Conservation (phyloP, 1,140 invertebrate genomes). For the Zaprionus taronus region DNA sequence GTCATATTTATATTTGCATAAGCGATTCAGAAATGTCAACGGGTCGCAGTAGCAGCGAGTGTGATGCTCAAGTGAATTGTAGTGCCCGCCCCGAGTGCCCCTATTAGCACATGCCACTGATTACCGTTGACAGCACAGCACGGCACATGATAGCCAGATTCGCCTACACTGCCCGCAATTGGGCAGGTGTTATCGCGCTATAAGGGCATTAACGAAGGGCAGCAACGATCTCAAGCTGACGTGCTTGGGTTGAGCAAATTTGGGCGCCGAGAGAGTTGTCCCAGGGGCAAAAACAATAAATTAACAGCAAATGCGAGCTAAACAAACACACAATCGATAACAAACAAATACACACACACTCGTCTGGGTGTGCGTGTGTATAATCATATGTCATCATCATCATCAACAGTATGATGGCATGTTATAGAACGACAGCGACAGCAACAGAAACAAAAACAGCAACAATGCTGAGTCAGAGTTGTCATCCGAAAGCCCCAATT, state of each 20-base stretch:
- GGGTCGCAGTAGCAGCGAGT: neutral
- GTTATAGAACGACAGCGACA: conserved; percentile 34
- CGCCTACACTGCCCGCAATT: conserved; percentile 31
- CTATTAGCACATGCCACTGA: conserved; percentile 64
- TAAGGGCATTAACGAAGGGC: conserved; percentile 34
- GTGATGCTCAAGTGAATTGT: conserved; percentile 7
- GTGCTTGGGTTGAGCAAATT: conserved; percentile 33
- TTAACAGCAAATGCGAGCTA: conserved; percentile 42
- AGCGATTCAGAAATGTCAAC: conserved; percentile 50
- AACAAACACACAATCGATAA: conserved; percentile 60
- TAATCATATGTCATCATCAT: conserved; percentile 61
- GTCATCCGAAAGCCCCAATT: conserved; percentile 50
- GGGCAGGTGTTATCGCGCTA: conserved; percentile 6
- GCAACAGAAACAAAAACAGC: conserved; percentile 29
- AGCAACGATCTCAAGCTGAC: conserved; percentile 6
- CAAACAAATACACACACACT: conserved; percentile 49
- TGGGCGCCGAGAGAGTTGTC: conserved; percentile 21
- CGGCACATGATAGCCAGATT: conserved; percentile 7
- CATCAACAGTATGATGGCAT: conserved; percentile 65
- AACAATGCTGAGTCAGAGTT: conserved; percentile 63
- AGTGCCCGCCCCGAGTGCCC: conserved; percentile 51
- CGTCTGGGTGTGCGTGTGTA: neutral
- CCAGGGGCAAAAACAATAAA: conserved; percentile 39
- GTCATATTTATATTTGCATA: conserved; percentile 70
- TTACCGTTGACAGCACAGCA: conserved; percentile 59